Evolutionary conservation across 2,113 vertebrate genomes (phyloP), one percentile per base, ranked within the genome.

Genomic region (Lepisosteus osseus): DNA sequence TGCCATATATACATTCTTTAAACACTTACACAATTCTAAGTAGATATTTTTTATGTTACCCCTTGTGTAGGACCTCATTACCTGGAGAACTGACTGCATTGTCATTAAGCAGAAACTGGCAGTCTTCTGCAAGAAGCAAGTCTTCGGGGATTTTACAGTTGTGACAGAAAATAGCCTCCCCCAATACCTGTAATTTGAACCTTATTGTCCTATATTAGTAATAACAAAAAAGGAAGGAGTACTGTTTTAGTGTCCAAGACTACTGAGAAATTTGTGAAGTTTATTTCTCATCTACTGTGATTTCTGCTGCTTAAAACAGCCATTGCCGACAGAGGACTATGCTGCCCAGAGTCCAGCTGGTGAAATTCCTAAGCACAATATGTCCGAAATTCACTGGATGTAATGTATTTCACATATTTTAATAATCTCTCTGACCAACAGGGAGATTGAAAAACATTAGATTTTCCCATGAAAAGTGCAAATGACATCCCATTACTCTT

Each of bases 31-130:
- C 47, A 5, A 5, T 51, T 51, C 47, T 0, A 51, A 51, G 47
- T 51, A 5, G 9, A 29, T 29, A 1, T 29, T 51, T 51, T 51
- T 51, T 51, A 51, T 6, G 47, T 9, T 2, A 5, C 5, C 5
- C 9, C 47, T 45, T 12, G 54, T 69, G 4, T 29, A 65, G 71
- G 62, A 55, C 71, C 74, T 82, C 74, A 67, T 87, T 85, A 80
- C 76, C 80, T 76, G 67, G 72, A 73, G 66, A 77, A 72, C 77
- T 67, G 77, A 75, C 66, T 51, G 63, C 69, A 70, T 76, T 76
- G 76, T 86, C 75, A 85, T 86, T 86, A 83, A 74, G 75, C 12
- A 69, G 74, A 41, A 72, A 82, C 74, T 71, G 68, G 76, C 72
- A 61, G 64, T 56, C 42, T 67, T 68, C 56, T 71, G 76, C 57